Percentiles rank a stretch among this genome's conserved stretches.
Conservation (phyloP, 1,140 invertebrate species). For the Maconellicoccus hirsutus region DNA sequence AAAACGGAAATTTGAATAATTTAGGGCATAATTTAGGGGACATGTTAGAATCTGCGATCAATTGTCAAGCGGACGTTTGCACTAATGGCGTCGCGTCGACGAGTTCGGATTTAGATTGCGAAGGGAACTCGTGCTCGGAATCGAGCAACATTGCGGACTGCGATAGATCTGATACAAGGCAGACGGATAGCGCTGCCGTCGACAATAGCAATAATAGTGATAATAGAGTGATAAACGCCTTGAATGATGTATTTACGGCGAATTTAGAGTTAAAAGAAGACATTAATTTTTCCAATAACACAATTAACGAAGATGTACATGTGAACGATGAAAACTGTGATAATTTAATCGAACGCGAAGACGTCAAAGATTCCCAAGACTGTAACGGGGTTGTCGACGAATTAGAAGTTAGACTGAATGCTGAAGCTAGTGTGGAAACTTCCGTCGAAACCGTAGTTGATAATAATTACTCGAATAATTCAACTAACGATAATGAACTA, state of each 20-base stretch:
- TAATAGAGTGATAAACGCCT: neutral
- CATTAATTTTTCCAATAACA: neutral
- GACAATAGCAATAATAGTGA: neutral
- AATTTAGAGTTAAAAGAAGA: neutral
- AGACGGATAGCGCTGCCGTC: too few species aligned
- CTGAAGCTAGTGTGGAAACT: neutral
- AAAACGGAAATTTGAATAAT: constrained; percentile 1
- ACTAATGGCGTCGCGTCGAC: neutral
- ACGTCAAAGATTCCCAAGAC: neutral
- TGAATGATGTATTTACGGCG: neutral
- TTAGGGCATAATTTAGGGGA: neutral
- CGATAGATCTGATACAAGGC: neutral
- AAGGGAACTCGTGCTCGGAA: neutral
- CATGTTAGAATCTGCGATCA: neutral
- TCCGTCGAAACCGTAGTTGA: constrained; percentile 15
- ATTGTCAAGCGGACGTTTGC: neutral
- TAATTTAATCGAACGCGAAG: neutral
- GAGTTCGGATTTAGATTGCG: neutral
- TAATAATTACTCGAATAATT: constrained; percentile 14
- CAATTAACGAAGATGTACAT: neutral
- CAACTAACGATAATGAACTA: neutral
- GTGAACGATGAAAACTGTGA: neutral
- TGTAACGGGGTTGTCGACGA: neutral
- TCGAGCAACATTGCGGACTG: neutral
- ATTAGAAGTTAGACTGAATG: constrained; percentile 6